These are phyloP conservation scores for Saturnia pavonia DNA, from an alignment of 2,888 invertebrate genomes.

Conservation along the genomic window DNA sequence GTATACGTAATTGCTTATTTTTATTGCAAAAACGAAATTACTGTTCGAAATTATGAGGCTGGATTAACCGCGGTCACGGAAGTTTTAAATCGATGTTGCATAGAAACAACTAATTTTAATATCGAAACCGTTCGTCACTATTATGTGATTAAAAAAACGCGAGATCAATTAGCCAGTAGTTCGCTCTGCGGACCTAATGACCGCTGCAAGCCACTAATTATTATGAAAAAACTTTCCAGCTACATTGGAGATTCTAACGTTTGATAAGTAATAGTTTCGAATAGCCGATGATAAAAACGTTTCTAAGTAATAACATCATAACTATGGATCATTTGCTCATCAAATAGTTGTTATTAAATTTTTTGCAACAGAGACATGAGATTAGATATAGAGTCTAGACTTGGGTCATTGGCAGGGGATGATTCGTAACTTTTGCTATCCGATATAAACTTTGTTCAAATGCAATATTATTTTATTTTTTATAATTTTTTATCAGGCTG, in stretches of 20 bases:
- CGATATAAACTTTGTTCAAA: constrained; percentile 47
- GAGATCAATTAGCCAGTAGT: constrained; percentile 54
- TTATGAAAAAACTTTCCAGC: constrained; percentile 45
- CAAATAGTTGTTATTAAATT: constrained; percentile 59
- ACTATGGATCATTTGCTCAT: constrained; percentile 58
- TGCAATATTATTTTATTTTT: constrained; percentile 57
- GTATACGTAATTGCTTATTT: constrained; percentile 36
- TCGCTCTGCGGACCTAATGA: constrained; percentile 41
- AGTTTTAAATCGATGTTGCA: constrained; percentile 24
- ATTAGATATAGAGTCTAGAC: constrained; percentile 63
- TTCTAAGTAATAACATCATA: constrained; percentile 43
- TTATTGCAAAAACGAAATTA: constrained; percentile 37
- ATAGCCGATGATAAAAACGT: constrained; percentile 59
- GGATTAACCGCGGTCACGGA: constrained; percentile 37
- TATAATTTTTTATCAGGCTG: constrained; percentile 57
- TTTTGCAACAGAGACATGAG: constrained; percentile 49
- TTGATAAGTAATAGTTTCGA: constrained; percentile 61
- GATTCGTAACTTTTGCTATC: constrained; percentile 69
- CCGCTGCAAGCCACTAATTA: constrained; percentile 58
- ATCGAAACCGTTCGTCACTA: constrained; percentile 34
- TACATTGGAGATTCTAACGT: constrained; percentile 54
- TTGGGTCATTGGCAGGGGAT: constrained; percentile 76
- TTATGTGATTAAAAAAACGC: constrained; percentile 45
- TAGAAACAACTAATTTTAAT: constrained; percentile 21
- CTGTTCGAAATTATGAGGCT: constrained; percentile 7